Evolutionary conservation across 2,113 vertebrate species (phyloP).

Genomic region (Notiomystis cincta): DNA sequence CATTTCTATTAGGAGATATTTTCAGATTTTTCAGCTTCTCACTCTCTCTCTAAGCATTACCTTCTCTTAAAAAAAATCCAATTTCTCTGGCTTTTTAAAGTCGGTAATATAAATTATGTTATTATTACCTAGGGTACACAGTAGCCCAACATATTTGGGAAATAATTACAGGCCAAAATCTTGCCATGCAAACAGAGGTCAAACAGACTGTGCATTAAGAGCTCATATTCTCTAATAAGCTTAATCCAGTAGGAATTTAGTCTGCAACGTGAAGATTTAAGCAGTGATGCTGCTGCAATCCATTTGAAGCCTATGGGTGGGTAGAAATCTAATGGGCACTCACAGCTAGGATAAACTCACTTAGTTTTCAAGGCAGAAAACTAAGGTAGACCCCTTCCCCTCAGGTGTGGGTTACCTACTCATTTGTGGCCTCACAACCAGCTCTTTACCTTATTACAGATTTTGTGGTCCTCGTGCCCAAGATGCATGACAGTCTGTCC

Average conservation of each 20-base stretch:
- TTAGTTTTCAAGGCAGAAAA: not conserved
- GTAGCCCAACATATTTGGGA: not conserved
- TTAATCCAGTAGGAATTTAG: not conserved
- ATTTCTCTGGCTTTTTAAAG: not conserved
- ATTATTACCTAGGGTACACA: not conserved
- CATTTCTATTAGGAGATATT: not conserved
- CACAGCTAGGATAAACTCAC: not conserved
- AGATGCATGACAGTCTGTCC: fast-evolving
- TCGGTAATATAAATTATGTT: not conserved
- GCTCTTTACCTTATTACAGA: not conserved
- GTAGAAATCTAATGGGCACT: not conserved
- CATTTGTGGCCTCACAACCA: not conserved
- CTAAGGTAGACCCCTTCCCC: not conserved
- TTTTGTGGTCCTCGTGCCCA: not conserved
- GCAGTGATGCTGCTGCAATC: not conserved
- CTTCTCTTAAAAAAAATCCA: not conserved
- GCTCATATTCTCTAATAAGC: not conserved
- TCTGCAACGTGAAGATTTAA: not conserved
- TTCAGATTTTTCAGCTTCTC: not conserved
- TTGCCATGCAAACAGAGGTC: not conserved
- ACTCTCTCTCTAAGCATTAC: not conserved
- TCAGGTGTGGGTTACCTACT: not conserved
- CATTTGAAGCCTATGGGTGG: not conserved
- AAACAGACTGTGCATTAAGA: not conserved
- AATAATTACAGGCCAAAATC: not conserved